Evolutionary conservation across 2,888 invertebrate species (phyloP), one percentile per base, ranked within the genome.

Genomic region (Dynastes tityus): DNA sequence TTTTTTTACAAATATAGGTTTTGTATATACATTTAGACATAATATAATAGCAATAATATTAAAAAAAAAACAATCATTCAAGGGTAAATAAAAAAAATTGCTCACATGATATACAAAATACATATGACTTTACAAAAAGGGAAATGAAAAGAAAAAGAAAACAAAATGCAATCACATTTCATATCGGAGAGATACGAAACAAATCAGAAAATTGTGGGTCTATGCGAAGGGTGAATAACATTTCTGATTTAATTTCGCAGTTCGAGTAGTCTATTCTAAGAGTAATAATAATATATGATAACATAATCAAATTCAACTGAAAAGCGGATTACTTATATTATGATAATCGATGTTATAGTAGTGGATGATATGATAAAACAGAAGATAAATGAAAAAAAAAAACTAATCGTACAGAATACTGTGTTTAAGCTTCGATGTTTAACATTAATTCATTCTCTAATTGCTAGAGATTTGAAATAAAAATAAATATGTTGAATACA

Each of bases 1-100:
- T 32, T 29, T n/a, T 37, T 71, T 49, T 55, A 61, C 58, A 73
- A 73, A 58, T 73, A 73, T 61, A 73, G 16, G 22, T 61, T 73
- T 40, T 61, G 58, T 73, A 73, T 73, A 73, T 58, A 73, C 40
- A 58, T 55, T 55, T 71, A 55, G 55, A 71, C 71, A 40, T 45
- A 65, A 65, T 65, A 64, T 32, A 6, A 16, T 37, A 40, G 16
- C 37, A 40, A 37, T 64, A 64, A 64, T 45, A 68, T 68, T 27
- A 49, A 51, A 68, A 67, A 49, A 68, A 27, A 45, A 45, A 68
- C 16, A 68, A 27, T 16, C 8, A 37, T 22, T 49, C 11, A 51
- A 68, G 45, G 9, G 8, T 68, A 22, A 68, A 68, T 49, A 27
- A 68, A 67, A 40, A 45, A 49, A 68, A 68, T 61, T 61, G 29